These are phyloP conservation scores for Morus bassanus DNA, from an alignment of 2,797 vertebrate genomes.

Conservation along the genomic window DNA sequence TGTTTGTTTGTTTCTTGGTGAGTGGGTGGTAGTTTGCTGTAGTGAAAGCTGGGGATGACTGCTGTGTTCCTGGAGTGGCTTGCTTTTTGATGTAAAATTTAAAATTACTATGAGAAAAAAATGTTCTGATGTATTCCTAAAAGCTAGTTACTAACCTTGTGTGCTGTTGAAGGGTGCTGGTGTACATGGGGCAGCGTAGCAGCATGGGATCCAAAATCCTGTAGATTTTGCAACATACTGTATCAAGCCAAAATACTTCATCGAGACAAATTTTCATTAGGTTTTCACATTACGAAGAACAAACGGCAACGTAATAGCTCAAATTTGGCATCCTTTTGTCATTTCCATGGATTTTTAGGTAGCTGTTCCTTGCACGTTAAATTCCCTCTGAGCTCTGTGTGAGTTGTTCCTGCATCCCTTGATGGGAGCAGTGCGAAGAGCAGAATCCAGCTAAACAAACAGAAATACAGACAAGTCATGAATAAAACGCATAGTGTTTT, in stretches of 20 bases:
- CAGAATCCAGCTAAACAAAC: neutral
- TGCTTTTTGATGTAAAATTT: neutral
- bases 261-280: neutral
- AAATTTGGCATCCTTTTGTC: too few species aligned
- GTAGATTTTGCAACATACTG: neutral
- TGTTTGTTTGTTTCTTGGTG: neutral
- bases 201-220: fast-evolving
- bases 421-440: neutral
- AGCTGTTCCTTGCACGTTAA: neutral
- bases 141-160: too few species aligned
- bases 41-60: neutral
- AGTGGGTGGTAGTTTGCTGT: neutral
- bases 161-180: neutral
- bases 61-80: neutral
- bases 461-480: neutral
- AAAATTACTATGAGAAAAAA: neutral
- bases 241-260: neutral
- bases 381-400: neutral
- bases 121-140: neutral
- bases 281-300: neutral
- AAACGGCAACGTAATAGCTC: neutral
- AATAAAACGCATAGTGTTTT: neutral
- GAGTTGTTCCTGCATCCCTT: neutral
- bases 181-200: neutral
- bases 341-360: neutral